A percentile compares a stretch with the other conserved stretches of the same genome.
phyloP scores from a whole-genome alignment of 2,113 vertebrate genomes.

The Papio anubis region DNA sequence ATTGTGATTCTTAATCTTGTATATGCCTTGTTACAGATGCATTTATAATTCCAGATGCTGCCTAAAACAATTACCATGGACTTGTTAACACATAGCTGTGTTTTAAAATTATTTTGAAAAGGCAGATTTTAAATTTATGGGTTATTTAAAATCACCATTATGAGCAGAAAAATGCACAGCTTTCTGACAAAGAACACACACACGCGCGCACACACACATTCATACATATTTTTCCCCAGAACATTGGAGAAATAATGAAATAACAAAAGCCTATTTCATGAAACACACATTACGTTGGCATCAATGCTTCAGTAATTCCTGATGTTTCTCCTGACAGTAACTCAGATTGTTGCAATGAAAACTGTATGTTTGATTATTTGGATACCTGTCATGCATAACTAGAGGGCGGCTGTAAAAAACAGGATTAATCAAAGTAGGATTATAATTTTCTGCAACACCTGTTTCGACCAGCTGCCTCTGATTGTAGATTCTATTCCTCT shows the following conservation, averaged over 20 bases:
- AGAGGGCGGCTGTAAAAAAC: slow-evolving; percentile 73
- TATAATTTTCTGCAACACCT: slow-evolving; percentile 86
- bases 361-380: slow-evolving; percentile 79
- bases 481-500: slow-evolving; percentile 75
- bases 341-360: slow-evolving; percentile 74
- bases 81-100: neutral
- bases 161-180: neutral
- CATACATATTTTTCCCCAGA: slow-evolving; percentile 6
- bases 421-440: slow-evolving; percentile 85
- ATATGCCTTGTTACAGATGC: neutral
- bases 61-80: neutral
- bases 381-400: slow-evolving; percentile 82
- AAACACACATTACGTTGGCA: slow-evolving; percentile 73
- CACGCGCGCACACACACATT: too few relatives aligned
- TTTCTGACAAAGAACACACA: neutral
- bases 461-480: slow-evolving; percentile 84
- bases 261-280: slow-evolving; percentile 65
- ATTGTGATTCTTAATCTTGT: neutral
- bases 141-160: slow-evolving; percentile 10
- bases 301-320: slow-evolving; percentile 60
- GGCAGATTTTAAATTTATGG: neutral
- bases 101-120: slow-evolving; percentile 25
- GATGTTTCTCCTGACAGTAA: slow-evolving; percentile 81
- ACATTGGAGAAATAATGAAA: slow-evolving; percentile 43
- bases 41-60: slow-evolving; percentile 38